Percentiles rank a stretch among this genome's conserved stretches.
These are phyloP conservation scores for Trichosurus vulpecula DNA, from an alignment of 2,797 vertebrate species.

Conservation along the genomic window DNA sequence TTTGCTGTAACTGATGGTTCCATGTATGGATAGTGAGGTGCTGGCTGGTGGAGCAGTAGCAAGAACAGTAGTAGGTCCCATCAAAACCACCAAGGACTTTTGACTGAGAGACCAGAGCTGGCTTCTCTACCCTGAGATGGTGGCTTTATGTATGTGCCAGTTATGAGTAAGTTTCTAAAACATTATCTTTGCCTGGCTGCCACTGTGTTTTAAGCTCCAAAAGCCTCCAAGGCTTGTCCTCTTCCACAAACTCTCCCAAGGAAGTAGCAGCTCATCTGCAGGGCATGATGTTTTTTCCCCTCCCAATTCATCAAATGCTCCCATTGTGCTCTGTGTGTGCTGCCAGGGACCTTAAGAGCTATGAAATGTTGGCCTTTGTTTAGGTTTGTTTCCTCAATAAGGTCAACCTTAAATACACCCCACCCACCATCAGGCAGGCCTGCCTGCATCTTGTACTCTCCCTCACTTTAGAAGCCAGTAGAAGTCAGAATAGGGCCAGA, in stretches of 20 bases:
- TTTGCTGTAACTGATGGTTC: background rate
- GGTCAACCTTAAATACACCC: background rate
- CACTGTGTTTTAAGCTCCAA: background rate
- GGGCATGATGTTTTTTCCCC: background rate
- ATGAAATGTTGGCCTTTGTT: background rate
- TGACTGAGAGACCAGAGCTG: background rate
- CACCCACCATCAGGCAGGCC: background rate
- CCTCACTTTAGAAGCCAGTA: background rate
- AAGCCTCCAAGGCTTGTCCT: background rate
- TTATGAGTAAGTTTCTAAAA: background rate
- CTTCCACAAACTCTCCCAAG: background rate
- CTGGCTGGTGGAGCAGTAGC: background rate
- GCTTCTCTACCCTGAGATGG: background rate
- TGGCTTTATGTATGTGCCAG: background rate
- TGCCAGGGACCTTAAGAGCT: background rate
- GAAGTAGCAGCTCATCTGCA: background rate
- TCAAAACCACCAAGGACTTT: background rate
- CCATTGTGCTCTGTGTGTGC: background rate
- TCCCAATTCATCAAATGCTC: background rate
- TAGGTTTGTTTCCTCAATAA: background rate
- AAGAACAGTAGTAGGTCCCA: background rate
- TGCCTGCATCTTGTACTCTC: background rate
- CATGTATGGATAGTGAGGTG: background rate
- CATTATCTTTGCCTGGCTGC: background rate
- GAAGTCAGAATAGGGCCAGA: background rate